Evolutionary conservation across 2,888 invertebrate species (phyloP), one percentile per base, ranked within the genome.

Genomic region (Phortica magna): DNA sequence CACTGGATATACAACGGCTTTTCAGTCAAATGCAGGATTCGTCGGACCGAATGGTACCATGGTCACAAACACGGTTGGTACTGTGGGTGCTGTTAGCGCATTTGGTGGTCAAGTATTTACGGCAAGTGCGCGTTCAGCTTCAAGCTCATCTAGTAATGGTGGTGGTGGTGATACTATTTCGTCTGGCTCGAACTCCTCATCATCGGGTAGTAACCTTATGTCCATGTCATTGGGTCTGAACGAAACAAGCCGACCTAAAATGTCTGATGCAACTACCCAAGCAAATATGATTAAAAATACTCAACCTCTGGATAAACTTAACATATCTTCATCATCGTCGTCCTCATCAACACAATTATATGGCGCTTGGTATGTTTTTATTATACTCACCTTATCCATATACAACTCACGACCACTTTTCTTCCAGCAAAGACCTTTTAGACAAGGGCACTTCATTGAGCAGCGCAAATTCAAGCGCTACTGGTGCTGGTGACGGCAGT

Each of bases 181-280:
- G 39, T 71, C 22, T 39, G 39, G 14, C 48, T 61, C 72, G 1
- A 39, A 31, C 31, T 70, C 74, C 17, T 78, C 75, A 9, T 67
- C 74, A 12, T 68, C 77, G 7, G 67, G 72, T 12, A 71, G 72
- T 6, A 74, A 43, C 48, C 2, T 48, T 14, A 48, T 48, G 48
- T 55, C 53, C 9, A 22, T 83, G 74, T 83, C 87, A 6, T 70
- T 85, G 2, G 88, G 88, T 78, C 82, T 85, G 22, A 87, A 85
- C 78, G 68, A 9, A 12, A 12, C 76, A 86, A 87, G 43, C 77
- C 83, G 75, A 74, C 80, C 14, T 80, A 14, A 12, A 48, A 71
- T 55, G 70, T 75, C 75, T n/a, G 80, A 88, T 78, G 88, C 70
- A 3, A 48, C 57, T 55, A 88, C 80, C 5, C 85, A 85, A 70